These are phyloP conservation scores for Phoxinus dragarum DNA, from an alignment of 2,797 vertebrate genomes.

Conservation along the genomic window DNA sequence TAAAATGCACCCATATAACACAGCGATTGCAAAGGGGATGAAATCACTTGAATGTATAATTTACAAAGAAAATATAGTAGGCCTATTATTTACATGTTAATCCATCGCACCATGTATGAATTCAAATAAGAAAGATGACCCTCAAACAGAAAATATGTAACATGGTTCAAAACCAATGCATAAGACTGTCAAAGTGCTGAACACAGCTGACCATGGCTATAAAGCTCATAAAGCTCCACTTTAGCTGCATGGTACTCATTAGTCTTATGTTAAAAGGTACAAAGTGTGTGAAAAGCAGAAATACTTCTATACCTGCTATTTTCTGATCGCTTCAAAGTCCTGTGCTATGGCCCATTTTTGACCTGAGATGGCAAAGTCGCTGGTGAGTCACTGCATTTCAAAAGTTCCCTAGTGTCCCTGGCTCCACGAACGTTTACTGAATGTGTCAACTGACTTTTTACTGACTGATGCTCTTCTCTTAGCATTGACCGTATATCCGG, in stretches of 20 bases:
- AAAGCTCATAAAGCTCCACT: not conserved
- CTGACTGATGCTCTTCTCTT: conserved; percentile 1
- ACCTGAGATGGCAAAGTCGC: not conserved
- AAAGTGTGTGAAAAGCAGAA: not conserved
- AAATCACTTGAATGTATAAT: not conserved
- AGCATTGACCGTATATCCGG: conserved; percentile 10
- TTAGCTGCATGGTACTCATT: not conserved
- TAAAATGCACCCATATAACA: not conserved
- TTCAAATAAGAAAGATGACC: not conserved
- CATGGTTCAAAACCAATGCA: not conserved
- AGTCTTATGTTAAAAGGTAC: not conserved
- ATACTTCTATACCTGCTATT: not conserved
- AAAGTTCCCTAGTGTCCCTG: not conserved
- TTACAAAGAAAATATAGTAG: not conserved
- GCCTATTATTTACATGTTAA: not conserved
- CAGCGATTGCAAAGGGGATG: not conserved
- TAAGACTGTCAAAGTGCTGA: not conserved
- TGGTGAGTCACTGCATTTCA: not conserved
- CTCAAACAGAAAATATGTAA: not conserved
- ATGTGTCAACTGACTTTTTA: not conserved
- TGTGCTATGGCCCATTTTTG: not conserved
- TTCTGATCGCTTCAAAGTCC: not conserved
- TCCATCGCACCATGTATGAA: not conserved
- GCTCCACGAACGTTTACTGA: not conserved
- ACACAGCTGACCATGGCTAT: not conserved